phyloP scores from a whole-genome alignment of 2,797 vertebrate genomes.

The Morus bassanus region DNA sequence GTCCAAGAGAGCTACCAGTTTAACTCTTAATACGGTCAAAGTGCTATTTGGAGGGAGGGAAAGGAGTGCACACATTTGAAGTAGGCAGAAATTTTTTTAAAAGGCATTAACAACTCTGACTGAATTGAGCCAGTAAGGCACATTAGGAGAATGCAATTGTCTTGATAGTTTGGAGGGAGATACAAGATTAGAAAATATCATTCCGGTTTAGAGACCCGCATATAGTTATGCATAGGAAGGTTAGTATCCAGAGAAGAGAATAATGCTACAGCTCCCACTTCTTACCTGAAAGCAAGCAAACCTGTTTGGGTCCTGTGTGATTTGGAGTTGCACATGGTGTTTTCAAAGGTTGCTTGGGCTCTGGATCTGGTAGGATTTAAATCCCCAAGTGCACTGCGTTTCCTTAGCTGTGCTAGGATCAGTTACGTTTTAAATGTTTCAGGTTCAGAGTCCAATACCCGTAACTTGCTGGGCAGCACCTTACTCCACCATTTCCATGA shows the following conservation, averaged over 20 bases:
- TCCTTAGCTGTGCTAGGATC: neutral
- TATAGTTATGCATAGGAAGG: neutral
- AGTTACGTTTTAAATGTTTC: neutral
- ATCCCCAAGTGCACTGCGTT: neutral
- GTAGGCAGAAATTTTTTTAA: accelerated
- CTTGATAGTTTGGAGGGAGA: neutral
- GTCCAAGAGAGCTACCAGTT: slow-evolving; percentile 22
- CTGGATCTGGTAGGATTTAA: neutral
- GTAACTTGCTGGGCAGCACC: neutral
- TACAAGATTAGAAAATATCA: neutral
- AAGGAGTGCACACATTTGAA: neutral
- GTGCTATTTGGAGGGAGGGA: neutral
- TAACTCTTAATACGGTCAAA: slow-evolving; percentile 39
- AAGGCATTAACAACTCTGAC: neutral
- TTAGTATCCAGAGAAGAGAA: neutral
- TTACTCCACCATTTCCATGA: neutral
- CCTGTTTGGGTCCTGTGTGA: neutral
- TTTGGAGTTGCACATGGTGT: neutral
- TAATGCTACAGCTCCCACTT: neutral
- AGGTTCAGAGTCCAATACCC: neutral
- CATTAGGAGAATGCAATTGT: neutral
- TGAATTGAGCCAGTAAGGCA: neutral
- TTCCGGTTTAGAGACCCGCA: neutral
- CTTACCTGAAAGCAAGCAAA: neutral
- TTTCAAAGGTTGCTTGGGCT: neutral